These are phyloP conservation scores for Rhizomys pruinosus DNA, from an alignment of 2,113 vertebrate genomes.

Conservation along the genomic window DNA sequence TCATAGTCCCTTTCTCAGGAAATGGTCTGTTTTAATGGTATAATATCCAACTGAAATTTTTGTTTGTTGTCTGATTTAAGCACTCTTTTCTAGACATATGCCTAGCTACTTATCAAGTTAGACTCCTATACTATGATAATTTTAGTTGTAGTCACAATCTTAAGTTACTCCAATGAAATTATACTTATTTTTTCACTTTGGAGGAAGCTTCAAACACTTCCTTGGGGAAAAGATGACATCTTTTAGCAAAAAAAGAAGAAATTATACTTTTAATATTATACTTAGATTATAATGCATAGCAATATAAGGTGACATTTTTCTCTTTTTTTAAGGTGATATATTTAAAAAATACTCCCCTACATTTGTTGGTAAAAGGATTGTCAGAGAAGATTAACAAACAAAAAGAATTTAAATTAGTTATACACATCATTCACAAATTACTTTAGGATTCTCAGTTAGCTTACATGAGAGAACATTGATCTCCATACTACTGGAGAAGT, in stretches of 20 bases:
- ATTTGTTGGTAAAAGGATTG: not conserved
- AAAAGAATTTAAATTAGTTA: not conserved
- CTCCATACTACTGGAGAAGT: not conserved
- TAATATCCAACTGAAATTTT: not conserved
- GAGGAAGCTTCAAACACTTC: too few relatives aligned
- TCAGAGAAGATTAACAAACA: not conserved
- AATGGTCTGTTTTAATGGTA: not conserved
- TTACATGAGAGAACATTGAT: not conserved
- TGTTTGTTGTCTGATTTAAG: not conserved
- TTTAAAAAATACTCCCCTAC: not conserved
- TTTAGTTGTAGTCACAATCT: not conserved
- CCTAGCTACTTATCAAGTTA: not conserved
- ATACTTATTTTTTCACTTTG: too few relatives aligned
- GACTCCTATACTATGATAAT: not conserved
- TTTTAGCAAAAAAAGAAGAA: too few relatives aligned
- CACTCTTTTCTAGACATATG: not conserved
- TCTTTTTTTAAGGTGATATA: too few relatives aligned
- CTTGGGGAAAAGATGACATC: too few relatives aligned
- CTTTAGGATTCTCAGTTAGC: not conserved
- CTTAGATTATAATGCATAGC: not conserved
- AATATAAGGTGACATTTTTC: not conserved
- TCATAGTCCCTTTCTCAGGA: not conserved
- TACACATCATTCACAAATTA: not conserved
- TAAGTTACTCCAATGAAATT: not conserved
- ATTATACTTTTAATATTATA: not conserved